Conservation (phyloP, 2,888 invertebrate species). For the Cotesia congregata region DNA sequence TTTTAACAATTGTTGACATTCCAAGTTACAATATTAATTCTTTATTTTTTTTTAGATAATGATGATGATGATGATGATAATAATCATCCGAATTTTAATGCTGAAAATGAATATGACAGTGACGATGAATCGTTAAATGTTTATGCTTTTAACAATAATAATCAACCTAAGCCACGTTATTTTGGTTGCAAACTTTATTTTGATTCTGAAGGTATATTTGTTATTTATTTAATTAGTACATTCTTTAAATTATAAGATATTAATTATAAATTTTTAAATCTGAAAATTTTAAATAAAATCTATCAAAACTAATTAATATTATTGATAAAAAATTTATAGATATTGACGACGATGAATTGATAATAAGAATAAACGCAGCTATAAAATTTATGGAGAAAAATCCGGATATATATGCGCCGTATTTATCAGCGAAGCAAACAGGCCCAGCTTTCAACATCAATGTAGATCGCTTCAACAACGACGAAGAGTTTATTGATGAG, state of each 20-base stretch:
- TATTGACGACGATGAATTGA: constrained; percentile 70
- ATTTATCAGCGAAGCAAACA: constrained; percentile 74
- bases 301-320: not conserved
- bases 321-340: constrained; percentile 59
- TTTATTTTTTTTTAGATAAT: not conserved
- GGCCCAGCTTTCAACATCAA: constrained; percentile 75
- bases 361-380: constrained; percentile 72
- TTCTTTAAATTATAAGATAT: no score
- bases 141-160: constrained; percentile 39
- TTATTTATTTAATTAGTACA: no score
- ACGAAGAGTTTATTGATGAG: constrained; percentile 73
- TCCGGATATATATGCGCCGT: constrained; percentile 70
- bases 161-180: constrained; percentile 67
- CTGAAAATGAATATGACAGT: not conserved
- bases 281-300: no score
- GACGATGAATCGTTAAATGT: constrained; percentile 28
- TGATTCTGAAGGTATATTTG: constrained; percentile 75
- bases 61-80: not conserved
- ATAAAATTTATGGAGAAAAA: constrained; percentile 74
- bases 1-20: not conserved
- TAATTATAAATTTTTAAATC: no score
- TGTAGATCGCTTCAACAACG: constrained; percentile 73
- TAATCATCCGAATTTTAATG: not conserved
- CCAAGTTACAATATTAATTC: not conserved
- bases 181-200: constrained; percentile 86